Evolutionary conservation across 2,888 invertebrate genomes (phyloP), one percentile per base, ranked within the genome.

Genomic region (Cartodere bifasciata): DNA sequence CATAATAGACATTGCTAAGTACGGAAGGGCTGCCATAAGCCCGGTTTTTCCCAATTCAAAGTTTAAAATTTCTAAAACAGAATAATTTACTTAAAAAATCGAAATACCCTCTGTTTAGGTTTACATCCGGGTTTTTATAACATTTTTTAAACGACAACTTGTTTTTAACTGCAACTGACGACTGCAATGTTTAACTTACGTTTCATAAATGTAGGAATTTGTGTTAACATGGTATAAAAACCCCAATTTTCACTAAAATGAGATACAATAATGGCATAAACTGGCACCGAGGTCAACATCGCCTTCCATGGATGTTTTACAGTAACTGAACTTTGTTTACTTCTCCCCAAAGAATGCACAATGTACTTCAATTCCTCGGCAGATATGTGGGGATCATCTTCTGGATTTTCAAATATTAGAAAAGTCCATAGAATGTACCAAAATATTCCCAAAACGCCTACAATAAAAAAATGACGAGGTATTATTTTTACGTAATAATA

Each of bases 171-270:
- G n/a, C n/a, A n/a, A n/a, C n/a, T n/a, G n/a, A n/a, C n/a, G n/a
- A n/a, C n/a, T n/a, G n/a, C n/a, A n/a, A n/a, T n/a, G n/a, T n/a
- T 17, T 17, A 7, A 7, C 20, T 17, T 17, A 17, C 20, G 6
- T 17, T 17, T 17, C 9, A 17, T 7, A 9, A 17, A 17, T 17
- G 78, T 80, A 2, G 84, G 84, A 24, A 84, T 56, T 48, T 81
- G 79, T 0, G 83, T 84, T 2, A 84, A 66, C 41, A 85, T 59
- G 0, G 83, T 83, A 47, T 84, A 84, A 56, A 84, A 84, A 3
- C 84, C 84, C 84, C 84, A 84, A 56, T 83, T 83, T 52, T 83
- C 83, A 10, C 80, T 76, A 59, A 83, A 83, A 52, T 83, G 83
- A 2, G 83, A 80, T 33, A 72, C 68, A 2, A 79, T 70, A 21